These are phyloP conservation scores for Coracias cyanogaster DNA, from an alignment of 2,797 vertebrate species.

Conservation along the genomic window DNA sequence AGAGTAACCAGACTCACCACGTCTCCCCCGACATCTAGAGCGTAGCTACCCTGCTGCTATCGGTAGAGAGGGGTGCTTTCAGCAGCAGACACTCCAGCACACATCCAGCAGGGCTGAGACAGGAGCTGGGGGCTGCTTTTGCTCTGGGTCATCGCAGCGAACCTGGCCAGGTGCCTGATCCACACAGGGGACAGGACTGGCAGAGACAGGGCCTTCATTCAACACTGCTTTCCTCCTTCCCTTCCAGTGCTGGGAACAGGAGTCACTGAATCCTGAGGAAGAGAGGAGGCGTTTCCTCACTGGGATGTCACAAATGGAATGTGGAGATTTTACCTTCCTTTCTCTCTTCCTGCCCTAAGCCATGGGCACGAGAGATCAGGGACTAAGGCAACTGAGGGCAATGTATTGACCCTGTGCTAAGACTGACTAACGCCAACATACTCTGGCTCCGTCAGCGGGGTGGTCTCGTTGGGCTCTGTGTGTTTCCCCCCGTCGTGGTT, in stretches of 20 bases:
- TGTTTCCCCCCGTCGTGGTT: constrained; percentile 95
- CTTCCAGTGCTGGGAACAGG: neutral
- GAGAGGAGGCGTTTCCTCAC: neutral
- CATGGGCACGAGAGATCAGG: neutral
- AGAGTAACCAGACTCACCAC: neutral
- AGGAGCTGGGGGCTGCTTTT: neutral
- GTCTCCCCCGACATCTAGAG: neutral
- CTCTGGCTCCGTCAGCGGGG: constrained; percentile 96
- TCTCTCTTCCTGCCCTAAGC: neutral
- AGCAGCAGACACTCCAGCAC: fast-evolving
- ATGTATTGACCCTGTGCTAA: neutral
- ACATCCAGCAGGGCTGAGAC: neutral
- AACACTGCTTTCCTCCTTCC: neutral
- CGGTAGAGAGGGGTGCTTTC: neutral
- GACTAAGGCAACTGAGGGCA: neutral
- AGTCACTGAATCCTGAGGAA: neutral
- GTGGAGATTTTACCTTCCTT: neutral
- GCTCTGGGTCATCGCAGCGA: neutral
- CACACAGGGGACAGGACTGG: neutral
- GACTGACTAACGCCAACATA: constrained; percentile 73
- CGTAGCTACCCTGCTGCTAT: neutral
- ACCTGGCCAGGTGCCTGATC: neutral
- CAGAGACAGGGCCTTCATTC: neutral
- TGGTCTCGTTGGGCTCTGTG: constrained; percentile 96
- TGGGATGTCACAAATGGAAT: neutral